These are phyloP conservation scores for Hucho hucho DNA, from an alignment of 2,113 vertebrate species.

Conservation along the genomic window DNA sequence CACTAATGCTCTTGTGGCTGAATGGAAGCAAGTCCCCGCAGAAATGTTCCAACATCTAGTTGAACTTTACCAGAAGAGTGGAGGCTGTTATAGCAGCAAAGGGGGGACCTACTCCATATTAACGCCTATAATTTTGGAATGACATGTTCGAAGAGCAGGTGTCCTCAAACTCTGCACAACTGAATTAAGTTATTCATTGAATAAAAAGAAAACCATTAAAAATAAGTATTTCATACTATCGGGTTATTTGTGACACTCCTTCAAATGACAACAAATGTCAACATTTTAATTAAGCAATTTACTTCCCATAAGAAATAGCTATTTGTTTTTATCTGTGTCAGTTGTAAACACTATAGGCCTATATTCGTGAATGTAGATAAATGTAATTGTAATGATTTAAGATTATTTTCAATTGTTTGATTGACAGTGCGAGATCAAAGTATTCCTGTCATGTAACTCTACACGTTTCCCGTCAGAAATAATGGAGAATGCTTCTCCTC, in stretches of 20 bases:
- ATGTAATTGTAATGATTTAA: constrained; percentile 28
- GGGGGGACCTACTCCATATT: too few species aligned
- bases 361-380: not conserved
- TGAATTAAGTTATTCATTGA: not conserved
- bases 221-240: not conserved
- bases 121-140: too few species aligned
- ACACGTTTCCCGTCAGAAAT: constrained; percentile 25
- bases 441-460: constrained; percentile 28
- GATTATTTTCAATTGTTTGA: constrained; percentile 50
- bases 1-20: too few species aligned
- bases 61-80: too few species aligned
- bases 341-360: constrained; percentile 22
- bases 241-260: not conserved
- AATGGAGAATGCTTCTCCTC: constrained; percentile 31
- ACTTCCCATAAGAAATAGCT: constrained; percentile 35
- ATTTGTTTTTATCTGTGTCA: constrained; percentile 38
- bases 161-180: not conserved
- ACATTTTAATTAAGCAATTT: constrained; percentile 47
- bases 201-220: not conserved
- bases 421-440: constrained; percentile 23
- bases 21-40: too few species aligned
- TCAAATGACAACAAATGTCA: not conserved
- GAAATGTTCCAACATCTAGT: too few species aligned
- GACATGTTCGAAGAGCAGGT: too few species aligned
- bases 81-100: too few species aligned